Conservation (phyloP, 2,797 vertebrate species). For the Telmatherina bonti region DNA sequence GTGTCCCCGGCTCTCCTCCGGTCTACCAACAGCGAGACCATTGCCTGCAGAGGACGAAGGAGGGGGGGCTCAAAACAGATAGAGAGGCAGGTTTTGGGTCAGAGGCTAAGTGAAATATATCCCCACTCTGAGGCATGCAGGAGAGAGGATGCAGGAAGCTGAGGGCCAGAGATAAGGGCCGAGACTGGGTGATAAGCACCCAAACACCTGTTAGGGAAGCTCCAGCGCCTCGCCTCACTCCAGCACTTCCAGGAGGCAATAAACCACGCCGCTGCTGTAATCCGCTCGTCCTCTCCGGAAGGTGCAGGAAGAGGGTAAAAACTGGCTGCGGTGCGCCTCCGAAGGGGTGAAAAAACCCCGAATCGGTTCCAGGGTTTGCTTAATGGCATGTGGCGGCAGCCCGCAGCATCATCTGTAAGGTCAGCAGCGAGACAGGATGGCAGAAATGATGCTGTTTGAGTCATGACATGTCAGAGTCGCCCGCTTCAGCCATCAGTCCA, state of each 20-base stretch:
- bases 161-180: constrained; percentile 82
- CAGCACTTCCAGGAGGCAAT: constrained; percentile 67
- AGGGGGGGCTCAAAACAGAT: constrained; percentile 33
- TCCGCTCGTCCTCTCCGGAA: constrained; percentile 61
- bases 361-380: constrained; percentile 74
- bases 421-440: constrained; percentile 79
- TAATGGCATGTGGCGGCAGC: constrained; percentile 80
- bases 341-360: constrained; percentile 42
- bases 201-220: constrained; percentile 82
- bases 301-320: constrained; percentile 53
- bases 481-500: constrained; percentile 84
- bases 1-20: constrained; percentile 16
- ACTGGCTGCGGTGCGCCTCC: constrained; percentile 11
- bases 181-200: constrained; percentile 80
- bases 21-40: constrained; percentile 6
- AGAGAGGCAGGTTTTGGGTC: constrained; percentile 70
- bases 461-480: constrained; percentile 84
- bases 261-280: constrained; percentile 53
- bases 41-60: not conserved
- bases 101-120: constrained; percentile 87
- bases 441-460: constrained; percentile 86
- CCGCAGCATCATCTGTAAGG: constrained; percentile 86
- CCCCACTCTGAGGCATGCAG: constrained; percentile 77
- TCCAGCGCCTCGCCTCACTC: constrained; percentile 62
- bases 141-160: constrained; percentile 84